Base-by-base conservation (phyloP, 2,888 invertebrate genomes). In the Netelia melanura region DNA sequence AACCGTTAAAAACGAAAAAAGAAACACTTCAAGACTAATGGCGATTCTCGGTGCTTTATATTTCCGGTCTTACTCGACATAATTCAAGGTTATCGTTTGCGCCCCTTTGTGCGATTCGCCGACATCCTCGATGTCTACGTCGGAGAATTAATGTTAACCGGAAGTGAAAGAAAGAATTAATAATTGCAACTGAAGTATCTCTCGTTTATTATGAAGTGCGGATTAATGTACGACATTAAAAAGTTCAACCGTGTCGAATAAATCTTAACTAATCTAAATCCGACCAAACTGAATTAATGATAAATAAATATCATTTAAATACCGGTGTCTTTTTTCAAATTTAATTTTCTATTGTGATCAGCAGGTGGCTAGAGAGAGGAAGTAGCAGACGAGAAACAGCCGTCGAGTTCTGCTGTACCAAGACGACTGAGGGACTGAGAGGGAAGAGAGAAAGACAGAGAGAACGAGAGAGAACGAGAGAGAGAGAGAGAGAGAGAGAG, bases 61-160 rank as follows among this genome's bases (percentile, higher is more conserved):
- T 44, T 77, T 84, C 81, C 77, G 81, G 72, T 74, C 61, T 17
- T 72, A 48, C 56, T 72, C 43, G 52, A 23, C 54, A 23, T 17
- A 76, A 44, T 44, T 77, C 30, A 56, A 71, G 30, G 68, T 58
- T 56, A 38, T n/a, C 17, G 21, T 64, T 17, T 21, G 3, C 21
- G 23, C 3, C 21, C 10, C 9, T 58, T 58, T 58, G 21, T 58
- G 17, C 48, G 48, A 48, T 21, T 58, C 17, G 58, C 58, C 58
- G 9, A 58, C 17, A 58, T 17, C 6, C 21, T 21, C 21, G 21
- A 58, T 52, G 23, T 43, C 14, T 9, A 70, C 8, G 5, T 21
- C 21, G 44, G 48, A 30, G 25, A 71, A 64, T 38, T 62, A 14
- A 71, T 23, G 52, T 65, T 58, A 81, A 74, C 67, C 72, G 74